Evolutionary conservation across 2,797 vertebrate genomes (phyloP), one percentile per base, ranked within the genome.

Genomic region (Alca torda): DNA sequence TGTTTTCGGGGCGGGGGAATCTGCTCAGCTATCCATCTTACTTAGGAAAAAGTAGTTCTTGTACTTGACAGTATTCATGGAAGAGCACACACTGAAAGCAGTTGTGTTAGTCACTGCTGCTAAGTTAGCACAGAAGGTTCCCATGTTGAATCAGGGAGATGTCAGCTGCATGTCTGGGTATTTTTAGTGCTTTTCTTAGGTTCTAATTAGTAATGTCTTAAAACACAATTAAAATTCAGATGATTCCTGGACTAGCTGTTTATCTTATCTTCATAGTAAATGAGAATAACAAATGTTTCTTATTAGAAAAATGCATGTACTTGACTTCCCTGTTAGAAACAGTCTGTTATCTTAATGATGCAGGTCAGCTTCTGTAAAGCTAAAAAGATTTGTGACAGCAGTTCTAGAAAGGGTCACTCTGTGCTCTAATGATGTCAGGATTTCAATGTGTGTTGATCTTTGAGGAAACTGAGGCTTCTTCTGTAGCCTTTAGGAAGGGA

Each of bases 61-160:
- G 31, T 51, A 5, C 3, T 5, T 87, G 92, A 18, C 10, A 4
- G 33, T 46, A 53, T 24, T 89, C 5, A 4, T 61, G 70, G 72
- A 54, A 73, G 84, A 90, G 65, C 72, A 48, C 39, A 21, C 31
- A 2, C 1, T 28, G 76, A 46, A 54, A 84, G 85, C 50, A 65
- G 69, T 82, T 60, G 51, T 81, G 80, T 96, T 90, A 95, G 95
- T 95, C 95, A 90, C 50, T 43, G 88, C 77, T 93, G 54, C n/a
- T 7, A 73, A 84, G 90, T 46, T 25, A 76, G 95, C 84, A 84
- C 95, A 94, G 95, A 89, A 95, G 86, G 89, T 95, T 95, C 92
- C 89, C 63, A 80, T 4, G 2, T 46, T 73, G 83, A 78, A 57
- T 73, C 84, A 39, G 70, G 90, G 84, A 89, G 80, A 63, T 95